phyloP scores from a whole-genome alignment of 1,140 invertebrate species.

The Paraescarpia echinospica region DNA sequence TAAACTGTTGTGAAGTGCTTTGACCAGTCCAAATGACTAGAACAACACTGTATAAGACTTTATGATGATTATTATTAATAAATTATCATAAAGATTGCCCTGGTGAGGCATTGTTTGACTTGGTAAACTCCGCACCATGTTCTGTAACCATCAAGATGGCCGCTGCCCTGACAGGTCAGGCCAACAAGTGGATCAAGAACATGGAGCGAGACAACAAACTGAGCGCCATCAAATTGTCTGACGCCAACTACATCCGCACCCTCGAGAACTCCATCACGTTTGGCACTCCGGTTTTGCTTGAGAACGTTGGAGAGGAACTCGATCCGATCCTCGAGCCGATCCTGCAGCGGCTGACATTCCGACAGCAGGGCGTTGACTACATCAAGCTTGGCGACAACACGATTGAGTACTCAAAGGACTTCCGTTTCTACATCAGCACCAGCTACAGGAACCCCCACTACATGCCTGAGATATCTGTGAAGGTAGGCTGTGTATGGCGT shows the following conservation, averaged over 20 bases:
- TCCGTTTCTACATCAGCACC: constrained; percentile 58
- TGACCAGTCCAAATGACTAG: too few species aligned
- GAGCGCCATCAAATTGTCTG: constrained; percentile 54
- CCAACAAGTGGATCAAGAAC: constrained; percentile 85
- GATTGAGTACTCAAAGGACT: constrained; percentile 56
- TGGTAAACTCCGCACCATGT: neutral
- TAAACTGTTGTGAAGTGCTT: too few species aligned
- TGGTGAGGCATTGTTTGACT: neutral
- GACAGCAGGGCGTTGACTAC: constrained; percentile 58
- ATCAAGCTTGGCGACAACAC: constrained; percentile 57
- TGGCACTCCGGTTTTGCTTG: constrained; percentile 57
- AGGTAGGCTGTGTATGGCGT: constrained; percentile 43
- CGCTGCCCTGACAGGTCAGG: constrained; percentile 50
- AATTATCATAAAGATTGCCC: neutral
- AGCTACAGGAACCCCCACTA: constrained; percentile 59
- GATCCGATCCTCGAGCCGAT: constrained; percentile 58
- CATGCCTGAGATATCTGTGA: constrained; percentile 58
- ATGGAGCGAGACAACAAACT: constrained; percentile 67
- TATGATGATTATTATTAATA: neutral
- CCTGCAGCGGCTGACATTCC: constrained; percentile 57
- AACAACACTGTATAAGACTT: too few species aligned
- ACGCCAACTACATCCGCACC: constrained; percentile 54
- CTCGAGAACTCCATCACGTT: constrained; percentile 59
- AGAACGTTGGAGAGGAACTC: constrained; percentile 59
- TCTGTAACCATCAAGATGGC: neutral